Evolutionary conservation across 2,888 invertebrate species (phyloP).

Genomic region (Aplocera efformata): DNA sequence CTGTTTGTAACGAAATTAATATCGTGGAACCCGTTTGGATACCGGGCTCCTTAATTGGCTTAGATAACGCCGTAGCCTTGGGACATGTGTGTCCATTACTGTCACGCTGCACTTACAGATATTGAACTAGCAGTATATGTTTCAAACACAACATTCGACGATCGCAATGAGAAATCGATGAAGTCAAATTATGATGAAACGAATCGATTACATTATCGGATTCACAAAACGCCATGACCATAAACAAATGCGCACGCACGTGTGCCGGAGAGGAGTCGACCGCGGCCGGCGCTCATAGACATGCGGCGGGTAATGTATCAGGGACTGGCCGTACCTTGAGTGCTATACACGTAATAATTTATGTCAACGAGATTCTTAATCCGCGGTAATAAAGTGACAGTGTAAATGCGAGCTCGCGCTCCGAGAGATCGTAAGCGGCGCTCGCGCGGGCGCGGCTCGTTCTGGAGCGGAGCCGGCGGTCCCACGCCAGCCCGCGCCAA

Average conservation of each 20-base stretch:
- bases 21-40: constrained; percentile 39
- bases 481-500: constrained; percentile 33
- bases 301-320: constrained; percentile 37
- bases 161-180: constrained; percentile 4
- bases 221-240: not conserved
- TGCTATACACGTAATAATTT: constrained; percentile 56
- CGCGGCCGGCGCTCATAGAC: too few relatives aligned
- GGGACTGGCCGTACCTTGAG: constrained; percentile 47
- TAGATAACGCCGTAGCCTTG: constrained; percentile 34
- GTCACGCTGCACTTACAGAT: constrained; percentile 27
- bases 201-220: constrained; percentile 1
- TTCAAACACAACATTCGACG: constrained; percentile 3
- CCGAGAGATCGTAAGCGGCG: constrained; percentile 43
- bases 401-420: constrained; percentile 51
- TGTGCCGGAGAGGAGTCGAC: too few relatives aligned
- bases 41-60: constrained; percentile 46
- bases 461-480: constrained; percentile 30
- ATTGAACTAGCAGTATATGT: too few relatives aligned
- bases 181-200: constrained; percentile 5
- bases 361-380: constrained; percentile 71
- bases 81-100: constrained; percentile 29
- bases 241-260: constrained; percentile 1
- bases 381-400: constrained; percentile 62
- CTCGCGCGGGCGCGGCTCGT: not conserved
- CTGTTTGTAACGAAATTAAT: constrained; percentile 38